A percentile compares a stretch with the other conserved stretches of the same genome.
These are phyloP conservation scores for Lithobates pipiens DNA, from an alignment of 2,797 vertebrate species.

Conservation along the genomic window DNA sequence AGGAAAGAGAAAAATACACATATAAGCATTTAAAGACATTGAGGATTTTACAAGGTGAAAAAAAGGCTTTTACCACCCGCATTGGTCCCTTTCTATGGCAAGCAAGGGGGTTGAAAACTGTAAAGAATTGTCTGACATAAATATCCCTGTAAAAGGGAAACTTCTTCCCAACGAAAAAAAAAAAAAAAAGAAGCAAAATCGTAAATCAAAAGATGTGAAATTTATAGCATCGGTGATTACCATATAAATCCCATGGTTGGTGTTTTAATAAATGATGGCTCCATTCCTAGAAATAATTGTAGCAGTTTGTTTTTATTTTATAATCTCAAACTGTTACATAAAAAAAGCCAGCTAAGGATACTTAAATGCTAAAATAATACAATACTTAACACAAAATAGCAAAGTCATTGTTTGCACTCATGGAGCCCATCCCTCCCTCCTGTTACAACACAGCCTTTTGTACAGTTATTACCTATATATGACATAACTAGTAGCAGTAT, in stretches of 20 bases:
- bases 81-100: background rate
- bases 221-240: conserved; percentile 18
- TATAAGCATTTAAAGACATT: background rate
- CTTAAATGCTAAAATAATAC: background rate
- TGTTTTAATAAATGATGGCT: conserved; percentile 21
- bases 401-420: conserved; percentile 8
- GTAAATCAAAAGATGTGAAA: conserved; percentile 22
- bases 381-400: background rate
- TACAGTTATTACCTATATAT: no score
- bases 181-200: background rate
- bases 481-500: background rate
- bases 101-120: background rate
- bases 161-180: background rate
- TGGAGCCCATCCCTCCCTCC: background rate
- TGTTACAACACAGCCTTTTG: background rate
- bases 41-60: background rate
- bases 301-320: background rate
- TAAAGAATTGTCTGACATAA: background rate
- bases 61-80: background rate
- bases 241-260: conserved; percentile 23
- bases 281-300: background rate
- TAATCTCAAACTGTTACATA: background rate
- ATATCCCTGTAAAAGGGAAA: background rate
- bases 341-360: background rate
- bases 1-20: background rate